These are phyloP conservation scores for Labeo rohita DNA, from an alignment of 2,113 vertebrate species.

Conservation along the genomic window DNA sequence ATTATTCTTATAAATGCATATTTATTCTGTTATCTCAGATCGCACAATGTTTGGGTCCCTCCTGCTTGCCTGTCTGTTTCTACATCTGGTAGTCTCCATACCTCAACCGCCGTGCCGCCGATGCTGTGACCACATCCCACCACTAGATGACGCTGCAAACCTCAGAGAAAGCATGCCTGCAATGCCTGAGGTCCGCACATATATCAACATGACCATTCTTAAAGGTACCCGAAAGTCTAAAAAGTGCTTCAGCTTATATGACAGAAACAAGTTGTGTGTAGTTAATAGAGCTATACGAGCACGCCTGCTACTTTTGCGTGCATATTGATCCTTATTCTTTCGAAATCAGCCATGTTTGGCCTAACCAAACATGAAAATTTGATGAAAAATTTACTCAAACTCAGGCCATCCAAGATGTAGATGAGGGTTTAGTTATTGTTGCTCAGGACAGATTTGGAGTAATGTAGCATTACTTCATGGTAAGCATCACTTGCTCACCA, in stretches of 20 bases:
- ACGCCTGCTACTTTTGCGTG: too few relatives aligned
- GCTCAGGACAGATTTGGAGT: too few relatives aligned
- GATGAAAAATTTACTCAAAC: background rate
- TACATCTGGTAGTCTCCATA: conserved; percentile 57
- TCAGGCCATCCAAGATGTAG: background rate
- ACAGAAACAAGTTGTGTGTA: background rate
- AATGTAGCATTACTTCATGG: too few relatives aligned
- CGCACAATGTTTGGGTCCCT: conserved; percentile 66
- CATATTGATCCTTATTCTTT: too few relatives aligned
- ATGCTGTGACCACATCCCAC: conserved; percentile 84
- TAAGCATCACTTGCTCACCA: too few relatives aligned
- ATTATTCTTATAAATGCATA: background rate
- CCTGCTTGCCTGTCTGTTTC: conserved; percentile 56
- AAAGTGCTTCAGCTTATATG: background rate
- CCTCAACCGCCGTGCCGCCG: conserved; percentile 76
- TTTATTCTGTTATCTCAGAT: conserved; percentile 43
- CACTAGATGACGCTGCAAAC: conserved; percentile 60
- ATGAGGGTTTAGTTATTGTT: too few relatives aligned
- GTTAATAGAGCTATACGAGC: background rate
- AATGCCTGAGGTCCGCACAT: conserved; percentile 84
- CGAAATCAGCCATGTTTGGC: background rate
- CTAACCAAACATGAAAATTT: background rate
- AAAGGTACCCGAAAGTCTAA: conserved; percentile 68
- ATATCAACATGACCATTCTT: conserved; percentile 91
- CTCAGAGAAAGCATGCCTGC: conserved; percentile 31